Evolutionary conservation across 2,888 invertebrate species (phyloP).

Genomic region (Acronicta psi): DNA sequence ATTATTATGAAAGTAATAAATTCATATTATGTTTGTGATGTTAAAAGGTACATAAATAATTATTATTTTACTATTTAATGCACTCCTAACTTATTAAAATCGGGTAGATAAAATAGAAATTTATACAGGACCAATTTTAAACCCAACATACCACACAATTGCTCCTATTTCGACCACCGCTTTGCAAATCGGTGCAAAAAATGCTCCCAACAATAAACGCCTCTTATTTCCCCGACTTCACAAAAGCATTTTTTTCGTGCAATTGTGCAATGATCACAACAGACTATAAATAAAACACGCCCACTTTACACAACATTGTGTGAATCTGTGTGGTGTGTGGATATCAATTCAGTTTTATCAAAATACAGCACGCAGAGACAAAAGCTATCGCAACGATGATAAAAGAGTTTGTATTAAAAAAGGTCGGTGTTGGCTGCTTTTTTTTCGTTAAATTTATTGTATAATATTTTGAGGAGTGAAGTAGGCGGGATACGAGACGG

Average conservation of each 20-base stretch:
- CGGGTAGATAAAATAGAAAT: too few relatives aligned
- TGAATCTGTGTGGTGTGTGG: slow-evolving; percentile 37
- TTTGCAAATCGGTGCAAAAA: slow-evolving; percentile 53
- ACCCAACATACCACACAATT: slow-evolving; percentile 27
- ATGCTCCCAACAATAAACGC: slow-evolving; percentile 57
- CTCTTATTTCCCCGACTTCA: slow-evolving; percentile 65
- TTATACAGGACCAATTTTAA: slow-evolving; percentile 8
- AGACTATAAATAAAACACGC: slow-evolving; percentile 83
- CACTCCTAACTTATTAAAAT: too few relatives aligned
- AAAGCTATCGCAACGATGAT: slow-evolving; percentile 35
- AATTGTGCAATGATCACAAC: slow-evolving; percentile 81
- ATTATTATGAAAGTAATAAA: too few relatives aligned
- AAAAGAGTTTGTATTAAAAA: slow-evolving; percentile 36
- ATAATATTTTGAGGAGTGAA: not conserved
- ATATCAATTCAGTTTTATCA: slow-evolving; percentile 58
- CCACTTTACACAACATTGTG: slow-evolving; percentile 65
- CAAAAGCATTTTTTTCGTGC: slow-evolving; percentile 64
- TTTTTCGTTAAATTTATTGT: slow-evolving; percentile 7
- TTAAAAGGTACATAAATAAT: too few relatives aligned
- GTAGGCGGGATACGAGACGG: not conserved
- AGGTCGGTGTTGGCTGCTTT: not conserved
- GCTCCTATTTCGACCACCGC: slow-evolving; percentile 41
- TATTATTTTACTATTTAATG: too few relatives aligned
- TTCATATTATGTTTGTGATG: too few relatives aligned
- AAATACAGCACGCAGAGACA: slow-evolving; percentile 57